Evolutionary conservation across 1,140 invertebrate genomes (phyloP).

Genomic region (Spodoptera litura): DNA sequence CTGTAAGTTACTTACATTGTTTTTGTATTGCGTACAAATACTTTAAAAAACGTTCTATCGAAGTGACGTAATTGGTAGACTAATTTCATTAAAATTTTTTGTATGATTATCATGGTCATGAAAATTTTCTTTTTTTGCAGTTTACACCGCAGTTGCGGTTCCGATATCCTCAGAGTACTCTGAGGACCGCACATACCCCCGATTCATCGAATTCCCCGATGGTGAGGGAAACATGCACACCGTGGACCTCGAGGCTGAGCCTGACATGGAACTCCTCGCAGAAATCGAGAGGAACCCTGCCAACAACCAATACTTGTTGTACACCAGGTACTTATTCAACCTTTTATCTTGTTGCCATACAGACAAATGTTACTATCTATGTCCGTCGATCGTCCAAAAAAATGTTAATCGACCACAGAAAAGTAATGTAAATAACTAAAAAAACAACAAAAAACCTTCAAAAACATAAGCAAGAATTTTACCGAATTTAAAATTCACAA

Average conservation of each 20-base stretch:
- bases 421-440: no score
- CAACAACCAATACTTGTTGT: constrained; percentile 60
- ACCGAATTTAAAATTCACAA: no score
- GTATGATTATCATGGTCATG: background rate
- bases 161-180: constrained; percentile 47
- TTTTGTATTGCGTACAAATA: no score
- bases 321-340: constrained; percentile 56
- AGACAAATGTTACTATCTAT: no score
- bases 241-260: constrained; percentile 59
- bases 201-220: constrained; percentile 60
- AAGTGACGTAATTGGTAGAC: no score
- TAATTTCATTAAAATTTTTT: no score
- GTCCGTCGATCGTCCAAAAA: no score
- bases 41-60: no score
- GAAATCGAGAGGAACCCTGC: constrained; percentile 58
- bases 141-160: constrained; percentile 52
- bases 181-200: constrained; percentile 47
- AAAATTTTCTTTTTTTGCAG: constrained; percentile 39
- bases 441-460: no score
- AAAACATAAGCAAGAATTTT: no score
- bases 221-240: constrained; percentile 57
- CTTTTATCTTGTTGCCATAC: background rate
- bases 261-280: constrained; percentile 55
- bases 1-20: no score
- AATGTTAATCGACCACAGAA: no score